Evolutionary conservation across 2,888 invertebrate species (phyloP).

Genomic region (Ellobium chinense): DNA sequence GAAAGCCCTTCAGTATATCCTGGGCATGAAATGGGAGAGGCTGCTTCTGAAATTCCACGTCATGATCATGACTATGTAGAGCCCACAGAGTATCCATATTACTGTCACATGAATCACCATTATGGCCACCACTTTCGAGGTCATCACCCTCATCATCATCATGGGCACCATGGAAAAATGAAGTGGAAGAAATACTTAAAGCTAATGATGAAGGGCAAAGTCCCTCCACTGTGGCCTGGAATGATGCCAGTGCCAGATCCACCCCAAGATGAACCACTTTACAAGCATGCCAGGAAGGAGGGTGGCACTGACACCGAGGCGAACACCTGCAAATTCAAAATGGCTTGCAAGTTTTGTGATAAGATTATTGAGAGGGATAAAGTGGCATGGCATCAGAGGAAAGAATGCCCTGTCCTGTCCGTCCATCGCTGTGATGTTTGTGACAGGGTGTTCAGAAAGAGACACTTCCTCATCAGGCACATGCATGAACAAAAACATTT

Average conservation of each 20-base stretch:
- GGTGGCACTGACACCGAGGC: background rate
- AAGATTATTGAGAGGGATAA: constrained; percentile 23
- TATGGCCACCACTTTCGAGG: background rate
- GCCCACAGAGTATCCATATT: background rate
- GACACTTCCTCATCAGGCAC: constrained; percentile 34
- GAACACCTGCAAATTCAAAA: constrained; percentile 15
- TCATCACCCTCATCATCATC: constrained; percentile 3
- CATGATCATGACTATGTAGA: constrained; percentile 36
- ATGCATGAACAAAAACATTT: constrained; percentile 42
- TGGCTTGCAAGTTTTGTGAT: constrained; percentile 45
- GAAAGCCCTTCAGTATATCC: no score
- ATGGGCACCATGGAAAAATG: background rate
- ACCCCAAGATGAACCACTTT: background rate
- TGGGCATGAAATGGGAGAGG: background rate
- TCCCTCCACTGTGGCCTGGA: constrained; percentile 9
- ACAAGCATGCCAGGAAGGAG: background rate
- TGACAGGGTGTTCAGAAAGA: constrained; percentile 35
- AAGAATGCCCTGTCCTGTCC: constrained; percentile 34
- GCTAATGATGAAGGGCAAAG: constrained; percentile 31
- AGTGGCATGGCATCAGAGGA: constrained; percentile 25
- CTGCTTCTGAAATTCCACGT: background rate
- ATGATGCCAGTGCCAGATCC: background rate
- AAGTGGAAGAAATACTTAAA: constrained; percentile 47
- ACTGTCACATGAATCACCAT: background rate
- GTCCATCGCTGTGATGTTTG: constrained; percentile 30